Conservation (phyloP, 2,113 vertebrate genomes). For the Butorides virescens region DNA sequence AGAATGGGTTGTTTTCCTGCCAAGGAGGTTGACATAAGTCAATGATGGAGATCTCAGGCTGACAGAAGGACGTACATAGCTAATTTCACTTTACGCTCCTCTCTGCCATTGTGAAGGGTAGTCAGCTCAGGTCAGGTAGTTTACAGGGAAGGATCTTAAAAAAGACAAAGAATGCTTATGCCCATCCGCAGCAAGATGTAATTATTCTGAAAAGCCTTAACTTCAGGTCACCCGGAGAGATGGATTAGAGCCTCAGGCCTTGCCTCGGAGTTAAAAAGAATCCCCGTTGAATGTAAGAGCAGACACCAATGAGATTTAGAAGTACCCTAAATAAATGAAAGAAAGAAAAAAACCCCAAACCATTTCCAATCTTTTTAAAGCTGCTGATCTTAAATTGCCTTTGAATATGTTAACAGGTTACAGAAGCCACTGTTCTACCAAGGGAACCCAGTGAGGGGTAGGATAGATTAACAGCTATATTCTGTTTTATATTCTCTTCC, state of each 20-base stretch:
- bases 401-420: neutral
- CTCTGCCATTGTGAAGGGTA: neutral
- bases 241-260: neutral
- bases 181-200: neutral
- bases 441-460: neutral
- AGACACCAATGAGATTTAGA: neutral
- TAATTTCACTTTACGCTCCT: neutral
- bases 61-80: neutral
- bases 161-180: neutral
- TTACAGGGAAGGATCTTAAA: neutral
- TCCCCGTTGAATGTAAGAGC: neutral
- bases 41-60: neutral
- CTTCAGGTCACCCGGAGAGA: neutral
- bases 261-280: neutral
- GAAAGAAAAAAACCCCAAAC: too few species aligned
- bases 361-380: neutral
- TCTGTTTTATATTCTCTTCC: neutral
- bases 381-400: neutral
- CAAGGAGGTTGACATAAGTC: neutral
- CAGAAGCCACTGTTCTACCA: neutral
- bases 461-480: neutral
- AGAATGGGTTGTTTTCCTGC: neutral
- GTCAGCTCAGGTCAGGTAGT: neutral
- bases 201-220: conserved; percentile 29
- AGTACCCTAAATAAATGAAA: neutral